Base-by-base conservation (phyloP, 2,797 vertebrate species). In the Percopsis omiscomaycus region DNA sequence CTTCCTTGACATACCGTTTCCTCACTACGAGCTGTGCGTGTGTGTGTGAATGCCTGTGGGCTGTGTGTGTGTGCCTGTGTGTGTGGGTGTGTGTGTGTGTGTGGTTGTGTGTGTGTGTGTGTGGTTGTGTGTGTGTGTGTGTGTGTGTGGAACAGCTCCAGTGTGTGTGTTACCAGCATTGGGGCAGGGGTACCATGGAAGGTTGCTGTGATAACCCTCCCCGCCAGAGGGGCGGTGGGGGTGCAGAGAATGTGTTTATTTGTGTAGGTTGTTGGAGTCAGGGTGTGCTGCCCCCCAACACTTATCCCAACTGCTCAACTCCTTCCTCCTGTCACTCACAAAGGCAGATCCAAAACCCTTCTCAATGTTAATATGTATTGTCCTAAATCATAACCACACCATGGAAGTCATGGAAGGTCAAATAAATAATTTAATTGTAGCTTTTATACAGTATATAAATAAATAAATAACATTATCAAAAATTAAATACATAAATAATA, bases 1-100 rank as follows among this genome's bases (percentile, higher is more conserved):
- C 88, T 90, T 90, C 82, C 84, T 86, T 91, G 84, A 80, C 84
- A 86, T 81, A 71, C 85, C 86, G 86, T 81, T 91, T 92, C 91
- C 90, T 92, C 82, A 69, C 82, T 81, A 84, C 75, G 63, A 79
- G 5, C 32, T 37, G 32, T 37, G 32, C 32, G 32, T 37, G 62
- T 76, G 71, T 60, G 68, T 5, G 66, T 45, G 63, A 70, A 63
- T 64, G 55, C 11, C 50, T 66, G 6, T 2, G 45, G 50, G 54
- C 22, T 56, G 61, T 51, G 60, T 47, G 65, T 37, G 63, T 22
- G 22, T 22, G 22, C 22, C 22, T 55, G 71, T n/a, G 58, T 66
- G 68, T 67, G 73, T 46, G 66, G 48, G 22, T 55, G 37, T 62
- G 59, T 72, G 73, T 61, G 74, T 72, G 70, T 61, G 69, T 53